Evolutionary conservation across 2,797 vertebrate species (phyloP), one percentile per base, ranked within the genome.

Genomic region (Liparis tanakae): DNA sequence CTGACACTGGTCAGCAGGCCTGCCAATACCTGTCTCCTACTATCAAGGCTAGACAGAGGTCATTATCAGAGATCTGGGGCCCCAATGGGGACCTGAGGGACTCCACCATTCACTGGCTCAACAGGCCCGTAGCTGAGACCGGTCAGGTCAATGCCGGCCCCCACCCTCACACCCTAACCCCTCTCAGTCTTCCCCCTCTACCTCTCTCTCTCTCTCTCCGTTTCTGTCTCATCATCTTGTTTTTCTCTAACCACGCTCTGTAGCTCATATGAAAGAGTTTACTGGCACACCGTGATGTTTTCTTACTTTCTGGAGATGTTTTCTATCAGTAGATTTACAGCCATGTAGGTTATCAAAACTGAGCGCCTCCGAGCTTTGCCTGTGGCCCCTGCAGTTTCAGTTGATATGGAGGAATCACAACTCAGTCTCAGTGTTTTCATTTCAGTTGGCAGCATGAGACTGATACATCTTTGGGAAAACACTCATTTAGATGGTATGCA

Each of bases 1-100:
- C 79, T 88, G 91, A 89, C 88, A 89, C 76, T 76, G 88, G 84
- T 87, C 87, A 81, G 87, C 41, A 13, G 77, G 75, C 80, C 84
- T 93, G 93, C 88, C 91, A 81, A 93, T 94, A 93, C 90, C 91
- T 89, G 91, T 91, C 91, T 82, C 8, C 59, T 75, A 66, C 82
- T 75, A 84, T 93, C 91, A 91, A 46, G 74, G 79, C 80, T 84
- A 85, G 86, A 87, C 88, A 76, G 90, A 91, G 92, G 92, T 94
- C 93, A 93, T 93, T 93, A 93, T 92, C 90, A 90, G 88, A 78
- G 88, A 78, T 79, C 78, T 57, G 76, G 75, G 88, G 86, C 82
- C 74, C 66, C 67, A 48, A 18, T 67, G 67, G 80, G 83, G 91
- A 90, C 93, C 89, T 91, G 59, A 53, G 93, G 90, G 93, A 93